Percentiles rank a stretch among this genome's conserved stretches.
These are phyloP conservation scores for Ursus arctos DNA, from an alignment of 2,113 vertebrate genomes.

Conservation along the genomic window DNA sequence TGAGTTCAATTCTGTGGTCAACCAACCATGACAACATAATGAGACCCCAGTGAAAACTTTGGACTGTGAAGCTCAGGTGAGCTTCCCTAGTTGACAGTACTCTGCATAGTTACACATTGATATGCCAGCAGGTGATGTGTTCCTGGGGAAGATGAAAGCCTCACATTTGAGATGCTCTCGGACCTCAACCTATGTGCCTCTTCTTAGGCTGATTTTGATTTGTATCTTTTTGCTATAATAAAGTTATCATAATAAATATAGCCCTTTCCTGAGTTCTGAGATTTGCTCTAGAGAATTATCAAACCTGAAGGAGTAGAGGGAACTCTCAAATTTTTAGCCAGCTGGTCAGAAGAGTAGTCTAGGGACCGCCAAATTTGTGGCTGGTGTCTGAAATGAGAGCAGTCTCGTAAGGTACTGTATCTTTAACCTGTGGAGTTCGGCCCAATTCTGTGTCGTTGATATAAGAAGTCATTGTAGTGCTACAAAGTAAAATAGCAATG, in stretches of 20 bases:
- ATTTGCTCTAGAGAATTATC: conserved; percentile 3
- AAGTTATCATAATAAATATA: not conserved
- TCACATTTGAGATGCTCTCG: not conserved
- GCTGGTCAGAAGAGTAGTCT: not conserved
- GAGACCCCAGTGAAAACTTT: not conserved
- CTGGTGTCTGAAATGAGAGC: not conserved
- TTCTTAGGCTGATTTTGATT: not conserved
- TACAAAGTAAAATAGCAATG: not conserved
- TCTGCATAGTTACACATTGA: not conserved
- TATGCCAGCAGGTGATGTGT: not conserved
- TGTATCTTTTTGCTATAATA: not conserved
- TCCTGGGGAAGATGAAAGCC: not conserved
- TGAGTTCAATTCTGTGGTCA: not conserved
- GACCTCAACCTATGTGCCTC: not conserved
- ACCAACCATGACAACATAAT: not conserved
- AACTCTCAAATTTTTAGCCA: not conserved
- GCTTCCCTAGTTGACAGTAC: not conserved
- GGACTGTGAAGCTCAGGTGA: not conserved
- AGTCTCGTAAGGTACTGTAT: not conserved
- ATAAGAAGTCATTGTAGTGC: not conserved
- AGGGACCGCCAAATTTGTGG: not conserved
- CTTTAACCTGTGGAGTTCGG: not conserved
- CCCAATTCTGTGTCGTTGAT: not conserved
- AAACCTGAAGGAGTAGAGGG: not conserved
- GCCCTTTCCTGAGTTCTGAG: not conserved